Conservation (phyloP, 1,140 invertebrate species). For the Mizuhopecten yessoensis region DNA sequence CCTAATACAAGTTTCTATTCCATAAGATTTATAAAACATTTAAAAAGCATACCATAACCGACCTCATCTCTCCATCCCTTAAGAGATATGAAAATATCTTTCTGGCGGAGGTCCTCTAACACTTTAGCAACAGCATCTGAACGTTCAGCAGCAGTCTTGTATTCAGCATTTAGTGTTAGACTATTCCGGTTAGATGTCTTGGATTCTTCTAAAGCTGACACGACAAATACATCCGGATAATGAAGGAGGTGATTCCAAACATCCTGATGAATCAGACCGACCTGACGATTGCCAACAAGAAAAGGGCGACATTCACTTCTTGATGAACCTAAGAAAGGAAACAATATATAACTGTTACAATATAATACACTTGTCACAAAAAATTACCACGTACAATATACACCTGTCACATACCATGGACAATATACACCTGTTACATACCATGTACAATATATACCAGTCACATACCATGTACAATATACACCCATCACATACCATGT, state of each 20-base stretch:
- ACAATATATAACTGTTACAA: too few species aligned
- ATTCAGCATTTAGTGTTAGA: conserved; percentile 83
- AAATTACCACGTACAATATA: too few species aligned
- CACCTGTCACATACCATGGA: too few species aligned
- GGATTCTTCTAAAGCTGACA: not conserved
- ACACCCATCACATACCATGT: too few species aligned
- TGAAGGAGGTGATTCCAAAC: conserved; percentile 89
- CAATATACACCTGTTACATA: too few species aligned
- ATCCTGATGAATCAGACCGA: conserved; percentile 92
- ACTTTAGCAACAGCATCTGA: conserved; percentile 91
- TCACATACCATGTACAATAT: too few species aligned
- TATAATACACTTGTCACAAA: too few species aligned
- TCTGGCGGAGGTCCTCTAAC: conserved; percentile 88
- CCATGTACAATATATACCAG: too few species aligned
- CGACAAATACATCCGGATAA: conserved; percentile 91
- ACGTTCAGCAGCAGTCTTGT: conserved; percentile 91
- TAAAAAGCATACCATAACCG: too few species aligned
- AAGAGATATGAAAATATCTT: conserved; percentile 88
- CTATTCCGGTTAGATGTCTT: not conserved
- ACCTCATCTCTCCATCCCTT: conserved; percentile 96
- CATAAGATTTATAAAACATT: too few species aligned
- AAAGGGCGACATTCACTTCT: conserved; percentile 88
- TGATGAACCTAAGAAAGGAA: conserved; percentile 64
- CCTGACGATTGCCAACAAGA: conserved; percentile 93
- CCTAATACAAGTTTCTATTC: too few species aligned